A percentile compares a stretch with the other conserved stretches of the same genome.
Conservation (phyloP, 1,140 invertebrate species). For the Pogonomyrmex barbatus region DNA sequence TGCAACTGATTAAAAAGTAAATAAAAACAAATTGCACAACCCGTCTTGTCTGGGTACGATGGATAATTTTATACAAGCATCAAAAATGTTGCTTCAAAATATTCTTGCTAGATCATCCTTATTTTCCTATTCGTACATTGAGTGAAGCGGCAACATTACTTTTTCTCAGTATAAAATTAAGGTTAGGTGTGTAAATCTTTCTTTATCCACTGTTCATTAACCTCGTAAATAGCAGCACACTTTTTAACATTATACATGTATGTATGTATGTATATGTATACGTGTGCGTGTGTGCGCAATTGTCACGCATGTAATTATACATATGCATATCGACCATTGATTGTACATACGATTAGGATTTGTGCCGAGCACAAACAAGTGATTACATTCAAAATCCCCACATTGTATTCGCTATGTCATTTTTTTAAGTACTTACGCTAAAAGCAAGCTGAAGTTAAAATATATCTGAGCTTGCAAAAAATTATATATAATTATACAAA, state of each 20-base stretch:
- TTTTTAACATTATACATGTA: not conserved
- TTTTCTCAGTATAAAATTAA: conserved; percentile 8
- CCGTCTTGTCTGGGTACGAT: not conserved
- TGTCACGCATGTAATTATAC: conserved; percentile 61
- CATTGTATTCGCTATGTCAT: conserved; percentile 34
- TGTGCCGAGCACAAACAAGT: conserved; percentile 78
- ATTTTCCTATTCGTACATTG: not conserved
- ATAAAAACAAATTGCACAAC: conserved; percentile 13
- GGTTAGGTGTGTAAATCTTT: conserved; percentile 3
- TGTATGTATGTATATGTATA: not conserved
- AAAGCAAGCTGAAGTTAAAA: conserved; percentile 37
- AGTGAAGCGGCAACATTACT: not conserved
- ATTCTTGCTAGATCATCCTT: not conserved
- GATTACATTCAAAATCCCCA: conserved; percentile 75
- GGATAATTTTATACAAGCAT: not conserved
- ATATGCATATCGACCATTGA: conserved; percentile 73
- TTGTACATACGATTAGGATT: conserved; percentile 78
- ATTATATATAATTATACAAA: conserved; percentile 27
- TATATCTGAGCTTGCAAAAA: conserved; percentile 31
- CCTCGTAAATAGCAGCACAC: conserved; percentile 27
- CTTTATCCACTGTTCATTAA: not conserved
- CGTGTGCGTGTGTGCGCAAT: conserved; percentile 20
- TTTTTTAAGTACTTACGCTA: conserved; percentile 2
- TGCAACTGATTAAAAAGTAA: not conserved
- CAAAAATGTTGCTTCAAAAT: conserved; percentile 1